These are phyloP conservation scores for Gonioctena quinquepunctata DNA, from an alignment of 1,140 invertebrate genomes.

Conservation along the genomic window DNA sequence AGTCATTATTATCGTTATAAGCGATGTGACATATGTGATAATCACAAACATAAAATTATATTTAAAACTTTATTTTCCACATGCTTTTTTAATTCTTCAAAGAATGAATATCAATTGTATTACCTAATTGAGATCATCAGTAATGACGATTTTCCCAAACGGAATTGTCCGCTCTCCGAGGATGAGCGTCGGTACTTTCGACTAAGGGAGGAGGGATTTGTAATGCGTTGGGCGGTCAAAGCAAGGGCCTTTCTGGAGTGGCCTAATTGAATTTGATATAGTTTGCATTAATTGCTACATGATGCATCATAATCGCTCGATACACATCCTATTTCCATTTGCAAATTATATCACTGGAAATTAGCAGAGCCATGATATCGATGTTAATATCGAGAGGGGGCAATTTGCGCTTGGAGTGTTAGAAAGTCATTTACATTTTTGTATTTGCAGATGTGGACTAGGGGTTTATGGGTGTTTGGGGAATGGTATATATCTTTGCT, in stretches of 20 bases:
- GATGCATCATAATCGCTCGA: conserved; percentile 38
- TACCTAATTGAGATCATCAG: too few relatives aligned
- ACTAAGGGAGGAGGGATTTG: conserved; percentile 30
- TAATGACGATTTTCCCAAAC: background rate
- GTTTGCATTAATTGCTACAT: conserved; percentile 41
- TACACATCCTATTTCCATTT: conserved; percentile 35
- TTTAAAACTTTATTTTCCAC: too few relatives aligned
- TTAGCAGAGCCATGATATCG: conserved; percentile 11
- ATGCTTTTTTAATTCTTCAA: too few relatives aligned
- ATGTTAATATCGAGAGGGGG: conserved; percentile 24
- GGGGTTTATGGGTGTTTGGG: too few relatives aligned
- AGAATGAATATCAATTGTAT: too few relatives aligned
- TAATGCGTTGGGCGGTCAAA: conserved; percentile 35
- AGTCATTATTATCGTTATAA: too few relatives aligned
- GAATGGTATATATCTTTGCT: too few relatives aligned
- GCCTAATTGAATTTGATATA: conserved; percentile 42
- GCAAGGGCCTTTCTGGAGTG: conserved; percentile 28
- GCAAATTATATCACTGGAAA: conserved; percentile 33
- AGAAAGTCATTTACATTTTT: conserved; percentile 27
- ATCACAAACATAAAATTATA: too few relatives aligned
- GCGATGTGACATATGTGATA: too few relatives aligned
- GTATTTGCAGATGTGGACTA: background rate
- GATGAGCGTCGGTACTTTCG: conserved; percentile 5
- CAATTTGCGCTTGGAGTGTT: conserved; percentile 28
- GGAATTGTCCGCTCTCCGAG: conserved; percentile 11